Evolutionary conservation across 1,140 invertebrate genomes (phyloP).

Genomic region (Mycetomoellerius zeteki): DNA sequence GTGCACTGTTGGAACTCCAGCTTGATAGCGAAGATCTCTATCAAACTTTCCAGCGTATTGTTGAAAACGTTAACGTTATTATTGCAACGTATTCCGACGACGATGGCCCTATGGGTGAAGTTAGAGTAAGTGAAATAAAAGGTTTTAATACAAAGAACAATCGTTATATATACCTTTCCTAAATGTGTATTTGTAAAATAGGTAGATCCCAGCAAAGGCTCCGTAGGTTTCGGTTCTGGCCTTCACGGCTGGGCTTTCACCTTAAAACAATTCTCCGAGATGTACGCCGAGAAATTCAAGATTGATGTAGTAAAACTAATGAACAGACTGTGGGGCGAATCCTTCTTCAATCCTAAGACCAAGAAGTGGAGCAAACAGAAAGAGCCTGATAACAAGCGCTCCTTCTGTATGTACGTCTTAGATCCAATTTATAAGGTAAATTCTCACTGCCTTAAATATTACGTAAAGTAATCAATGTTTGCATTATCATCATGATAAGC

Average conservation of each 20-base stretch:
- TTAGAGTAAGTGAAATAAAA: slow-evolving; percentile 90
- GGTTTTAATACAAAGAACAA: neutral
- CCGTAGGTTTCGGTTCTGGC: slow-evolving; percentile 99
- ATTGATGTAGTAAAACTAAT: slow-evolving; percentile 99
- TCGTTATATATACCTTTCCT: neutral
- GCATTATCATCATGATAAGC: slow-evolving; percentile 4
- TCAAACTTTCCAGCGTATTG: slow-evolving; percentile 99
- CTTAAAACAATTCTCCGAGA: slow-evolving; percentile 99
- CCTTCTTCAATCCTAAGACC: slow-evolving; percentile 98
- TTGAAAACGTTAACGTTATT: slow-evolving; percentile 99
- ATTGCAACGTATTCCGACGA: slow-evolving; percentile 99
- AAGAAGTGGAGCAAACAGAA: slow-evolving; percentile 99
- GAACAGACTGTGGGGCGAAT: slow-evolving; percentile 99
- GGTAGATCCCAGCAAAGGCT: slow-evolving; percentile 98
- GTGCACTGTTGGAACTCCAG: slow-evolving; percentile 97
- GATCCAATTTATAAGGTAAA: slow-evolving; percentile 98
- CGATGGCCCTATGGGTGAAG: slow-evolving; percentile 99
- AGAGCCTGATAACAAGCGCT: slow-evolving; percentile 96
- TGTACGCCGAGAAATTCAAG: slow-evolving; percentile 99
- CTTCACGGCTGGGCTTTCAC: slow-evolving; percentile 99
- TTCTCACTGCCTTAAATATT: neutral
- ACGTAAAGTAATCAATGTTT: neutral
- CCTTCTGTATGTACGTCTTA: slow-evolving; percentile 99
- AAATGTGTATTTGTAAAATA: slow-evolving; percentile 73
- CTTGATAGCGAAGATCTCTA: slow-evolving; percentile 98